Base-by-base conservation (phyloP, 2,888 invertebrate species). In the Drosophila macrospina region DNA sequence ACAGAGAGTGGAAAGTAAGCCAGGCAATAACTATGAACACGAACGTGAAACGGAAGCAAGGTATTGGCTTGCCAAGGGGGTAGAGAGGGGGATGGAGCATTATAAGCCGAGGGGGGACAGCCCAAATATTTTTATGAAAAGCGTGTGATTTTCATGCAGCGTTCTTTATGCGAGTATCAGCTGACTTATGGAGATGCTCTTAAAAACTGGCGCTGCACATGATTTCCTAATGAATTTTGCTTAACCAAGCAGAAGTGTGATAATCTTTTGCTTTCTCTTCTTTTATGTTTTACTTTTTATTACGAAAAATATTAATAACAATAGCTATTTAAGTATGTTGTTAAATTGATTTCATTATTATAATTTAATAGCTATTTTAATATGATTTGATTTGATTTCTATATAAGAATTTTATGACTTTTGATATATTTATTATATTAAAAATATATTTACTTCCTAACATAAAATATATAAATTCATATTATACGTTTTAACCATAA, bases 61-160 rank as follows among this genome's bases (percentile, higher is more conserved):
- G 3, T 20, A 20, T 20, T 20, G 1, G 1, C 20, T 28, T 28
- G 28, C 6, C 6, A 13, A n/a, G 20, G 41, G 11, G 41, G 16
- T 4, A 10, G 11, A 16, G 50, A 13, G n/a, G n/a, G 10, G 11
- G 20, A 0, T 20, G 5, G n/a, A 4, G 0, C 10, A 48, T 26
- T 30, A 60, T 28, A 24, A 13, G 42, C 44, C n/a, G n/a, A n/a
- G 11, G 47, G 42, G 51, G 47, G 4, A 41, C 28, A 13, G 28
- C 15, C 32, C 34, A 66, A 61, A 72, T 63, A 76, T 72, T 71
- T 74, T 72, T 54, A 76, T 76, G 77, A 76, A 64, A 76, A 72
- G 62, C 61, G 48, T 59, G 66, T 63, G 65, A 72, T 69, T 72
- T 70, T 69, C 61, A 47, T 51, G 61, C 48, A 61, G 57, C 34